A percentile compares a stretch with the other conserved stretches of the same genome.
Evolutionary conservation across 2,113 vertebrate species (phyloP).

Genomic region (Centrocercus urophasianus): DNA sequence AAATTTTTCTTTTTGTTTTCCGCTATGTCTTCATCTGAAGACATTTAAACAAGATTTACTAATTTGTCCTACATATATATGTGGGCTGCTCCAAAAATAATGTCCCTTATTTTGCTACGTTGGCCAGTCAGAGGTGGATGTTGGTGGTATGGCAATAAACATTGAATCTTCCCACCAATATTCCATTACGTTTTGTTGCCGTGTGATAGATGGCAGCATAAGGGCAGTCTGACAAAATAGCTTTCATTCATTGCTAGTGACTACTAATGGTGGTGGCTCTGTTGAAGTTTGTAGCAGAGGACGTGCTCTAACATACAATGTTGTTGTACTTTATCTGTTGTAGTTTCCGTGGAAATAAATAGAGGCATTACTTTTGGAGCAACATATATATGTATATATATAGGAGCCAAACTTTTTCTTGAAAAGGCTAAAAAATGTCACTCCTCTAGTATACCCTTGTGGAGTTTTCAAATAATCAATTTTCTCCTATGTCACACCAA

Average conservation of each 20-base stretch:
- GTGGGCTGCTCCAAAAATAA: not conserved
- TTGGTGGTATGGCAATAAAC: not conserved
- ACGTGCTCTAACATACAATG: too few species aligned
- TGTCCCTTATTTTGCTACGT: not conserved
- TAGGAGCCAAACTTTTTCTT: not conserved
- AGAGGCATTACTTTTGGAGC: too few species aligned
- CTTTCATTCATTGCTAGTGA: not conserved
- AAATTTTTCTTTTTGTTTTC: not conserved
- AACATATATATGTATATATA: too few species aligned
- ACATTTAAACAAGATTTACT: not conserved
- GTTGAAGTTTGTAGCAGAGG: too few species aligned
- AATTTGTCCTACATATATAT: not conserved
- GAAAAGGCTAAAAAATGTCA: not conserved
- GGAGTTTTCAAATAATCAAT: not conserved
- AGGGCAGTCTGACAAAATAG: not conserved
- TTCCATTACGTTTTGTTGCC: not conserved
- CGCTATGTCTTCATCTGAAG: not conserved
- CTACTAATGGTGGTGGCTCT: not conserved
- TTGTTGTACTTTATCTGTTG: too few species aligned
- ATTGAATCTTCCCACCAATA: not conserved
- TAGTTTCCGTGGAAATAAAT: too few species aligned
- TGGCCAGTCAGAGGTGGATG: not conserved
- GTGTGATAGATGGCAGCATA: not conserved
- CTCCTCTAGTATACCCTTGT: not conserved
- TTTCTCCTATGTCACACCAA: not conserved